Base-by-base conservation (phyloP, 1,140 invertebrate genomes). In the Lordiphosa collinella region DNA sequence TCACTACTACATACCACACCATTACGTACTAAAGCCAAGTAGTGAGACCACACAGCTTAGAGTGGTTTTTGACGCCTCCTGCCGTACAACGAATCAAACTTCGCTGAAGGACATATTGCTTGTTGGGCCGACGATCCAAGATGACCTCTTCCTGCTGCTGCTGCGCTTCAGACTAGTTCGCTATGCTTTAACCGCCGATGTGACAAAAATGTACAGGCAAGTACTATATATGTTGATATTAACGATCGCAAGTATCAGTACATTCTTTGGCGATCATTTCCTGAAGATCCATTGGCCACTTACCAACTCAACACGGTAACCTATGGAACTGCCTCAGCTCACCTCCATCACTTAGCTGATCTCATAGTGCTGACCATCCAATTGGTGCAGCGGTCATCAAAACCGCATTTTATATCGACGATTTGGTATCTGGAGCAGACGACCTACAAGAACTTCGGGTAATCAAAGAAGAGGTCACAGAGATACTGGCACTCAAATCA, bases 241-340 rank as follows among this genome's bases (percentile, higher is more conserved):
- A 25, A 18, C 12, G 8, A 18, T 22, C 9, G 37, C 8, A 65
- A 88, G 22, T 88, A 82, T 38, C 89, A 91, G 57, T 57, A 76
- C 40, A 90, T 91, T 12, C 31, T 91, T 5, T 91, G 90, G 89
- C 61, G 88, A 48, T 25, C 32, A 58, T 40, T 50, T 18, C 29
- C 51, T n/a, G 37, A 54, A 12, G 25, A 29, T 1, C 6, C 25
- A 3, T 25, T 90, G 31, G 56, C 74, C 38, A 66, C 70, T 10
- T 61, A 60, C 32, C 25, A 61, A n/a, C 8, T 54, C 1, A 62
- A 52, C 8, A 67, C 52, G 6, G 36, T 55, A 8, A 61, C 44
- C 7, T 55, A 56, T 36, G 40, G 48, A 31, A 51, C 49, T 4
- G 10, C 36, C 18, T 12, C 40, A n/a, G 64, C 34, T n/a, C 59